Base-by-base conservation (phyloP, 92 coral and sea anemone genomes). In the Phenganax marumi region DNA sequence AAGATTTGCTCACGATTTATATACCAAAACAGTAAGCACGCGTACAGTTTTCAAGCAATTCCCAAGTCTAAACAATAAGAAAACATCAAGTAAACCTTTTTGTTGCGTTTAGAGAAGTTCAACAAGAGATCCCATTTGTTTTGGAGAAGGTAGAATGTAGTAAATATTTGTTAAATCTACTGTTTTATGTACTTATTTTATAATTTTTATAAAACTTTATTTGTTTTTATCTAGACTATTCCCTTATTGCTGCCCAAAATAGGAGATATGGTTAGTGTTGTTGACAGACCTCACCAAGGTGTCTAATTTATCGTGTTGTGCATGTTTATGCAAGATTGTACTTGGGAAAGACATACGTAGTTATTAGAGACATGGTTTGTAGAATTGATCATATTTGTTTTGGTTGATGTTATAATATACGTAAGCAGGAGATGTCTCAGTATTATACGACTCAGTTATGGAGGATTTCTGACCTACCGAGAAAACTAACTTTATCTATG, bases 231-330 rank as follows among this genome's bases (percentile, higher is more conserved):
- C 11, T 47, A 93, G 97, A 91, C 90, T 50, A 81, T 89, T 23
- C 91, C 90, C 2, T 85, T 88, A 46, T 85, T 93, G 81, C 85
- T 93, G 50, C 65, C 88, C 21, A 93, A 91, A 84, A 83, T 93
- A 25, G 92, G 97, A 58, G 97, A 93, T 86, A 93, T 91, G 97
- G 97, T 93, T 23, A 71, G 91, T 79, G 22, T 72, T 19, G 21
- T 14, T 14, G n/a, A 19, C 3, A 56, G 63, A 1, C n/a, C n/a
- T n/a, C n/a, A n/a, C n/a, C n/a, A n/a, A n/a, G n/a, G n/a, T n/a
- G n/a, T n/a, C n/a, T n/a, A n/a, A n/a, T n/a, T n/a, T n/a, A n/a
- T n/a, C n/a, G n/a, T n/a, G n/a, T n/a, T n/a, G n/a, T n/a, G n/a
- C n/a, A n/a, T n/a, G n/a, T n/a, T n/a, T n/a, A n/a, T n/a, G n/a